phyloP scores from a whole-genome alignment of 2,113 vertebrate genomes.

The Bos indicus region DNA sequence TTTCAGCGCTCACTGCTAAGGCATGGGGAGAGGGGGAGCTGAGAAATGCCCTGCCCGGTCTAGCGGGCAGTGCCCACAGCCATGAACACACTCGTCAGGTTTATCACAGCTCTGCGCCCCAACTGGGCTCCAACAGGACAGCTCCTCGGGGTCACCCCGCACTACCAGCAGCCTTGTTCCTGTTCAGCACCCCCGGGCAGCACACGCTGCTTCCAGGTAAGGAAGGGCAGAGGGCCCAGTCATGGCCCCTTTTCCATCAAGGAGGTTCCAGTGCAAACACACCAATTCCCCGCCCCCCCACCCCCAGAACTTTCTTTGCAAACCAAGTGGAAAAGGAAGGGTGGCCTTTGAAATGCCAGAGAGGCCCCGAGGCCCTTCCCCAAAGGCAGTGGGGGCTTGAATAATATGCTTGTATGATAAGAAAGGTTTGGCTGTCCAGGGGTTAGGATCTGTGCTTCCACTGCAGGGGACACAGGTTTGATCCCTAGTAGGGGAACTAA shows the following conservation, averaged over 20 bases:
- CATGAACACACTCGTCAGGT: not conserved
- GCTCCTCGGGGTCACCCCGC: too few relatives aligned
- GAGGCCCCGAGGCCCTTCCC: not conserved
- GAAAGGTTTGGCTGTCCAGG: not conserved
- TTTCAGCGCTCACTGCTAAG: accelerated
- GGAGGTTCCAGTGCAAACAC: not conserved
- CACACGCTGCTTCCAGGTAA: not conserved
- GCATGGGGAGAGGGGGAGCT: accelerated
- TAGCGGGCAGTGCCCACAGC: not conserved
- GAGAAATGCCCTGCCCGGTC: not conserved
- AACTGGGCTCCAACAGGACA: not conserved
- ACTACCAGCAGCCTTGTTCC: accelerated
- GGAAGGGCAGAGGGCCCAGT: not conserved
- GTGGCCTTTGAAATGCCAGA: not conserved
- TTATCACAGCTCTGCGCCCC: accelerated
- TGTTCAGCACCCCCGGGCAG: accelerated
- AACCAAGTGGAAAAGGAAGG: too few relatives aligned
- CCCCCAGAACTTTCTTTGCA: not conserved
- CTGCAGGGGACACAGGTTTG: not conserved
- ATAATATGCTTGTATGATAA: accelerated
- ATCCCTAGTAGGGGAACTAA: not conserved
- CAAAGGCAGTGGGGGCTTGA: not conserved
- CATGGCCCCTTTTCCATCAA: not conserved
- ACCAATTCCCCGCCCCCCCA: not conserved
- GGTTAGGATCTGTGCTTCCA: not conserved